phyloP scores from a whole-genome alignment of 2,797 vertebrate genomes.

The Pseudomugil tenellus region DNA sequence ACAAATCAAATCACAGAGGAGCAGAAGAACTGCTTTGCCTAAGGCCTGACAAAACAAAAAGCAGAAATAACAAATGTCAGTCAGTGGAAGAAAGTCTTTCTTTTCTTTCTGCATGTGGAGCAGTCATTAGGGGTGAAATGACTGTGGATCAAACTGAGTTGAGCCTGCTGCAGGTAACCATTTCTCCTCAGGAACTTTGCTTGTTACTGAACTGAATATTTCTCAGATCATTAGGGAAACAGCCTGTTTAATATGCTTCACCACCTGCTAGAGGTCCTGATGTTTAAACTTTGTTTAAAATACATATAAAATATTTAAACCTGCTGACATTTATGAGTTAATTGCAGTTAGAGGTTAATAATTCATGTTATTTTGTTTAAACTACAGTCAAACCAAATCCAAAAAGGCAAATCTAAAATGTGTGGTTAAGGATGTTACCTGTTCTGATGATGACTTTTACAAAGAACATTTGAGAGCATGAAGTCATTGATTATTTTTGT shows the following conservation, averaged over 20 bases:
- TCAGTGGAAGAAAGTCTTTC: not conserved
- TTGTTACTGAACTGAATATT: no score
- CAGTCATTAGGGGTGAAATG: not conserved
- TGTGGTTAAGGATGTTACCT: not conserved
- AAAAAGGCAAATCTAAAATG: not conserved
- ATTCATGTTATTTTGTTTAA: not conserved
- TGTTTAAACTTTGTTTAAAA: not conserved
- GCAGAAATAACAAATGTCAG: not conserved
- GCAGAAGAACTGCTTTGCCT: not conserved
- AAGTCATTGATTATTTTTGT: not conserved
- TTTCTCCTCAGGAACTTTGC: no score
- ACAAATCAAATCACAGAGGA: not conserved
- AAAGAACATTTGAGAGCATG: not conserved
- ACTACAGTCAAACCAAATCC: not conserved
- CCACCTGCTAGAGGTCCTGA: not conserved
- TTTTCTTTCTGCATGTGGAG: not conserved
- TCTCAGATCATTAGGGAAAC: not conserved
- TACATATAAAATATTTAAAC: not conserved
- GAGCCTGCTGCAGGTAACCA: not conserved
- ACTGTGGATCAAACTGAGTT: not conserved
- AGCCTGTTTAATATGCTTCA: not conserved
- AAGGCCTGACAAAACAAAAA: not conserved
- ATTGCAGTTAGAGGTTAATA: not conserved
- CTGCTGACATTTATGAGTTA: not conserved
- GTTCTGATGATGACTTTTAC: not conserved